Percentiles rank a stretch among this genome's conserved stretches.
Evolutionary conservation across 2,113 vertebrate genomes (phyloP).

Genomic region (Morone chrysops): DNA sequence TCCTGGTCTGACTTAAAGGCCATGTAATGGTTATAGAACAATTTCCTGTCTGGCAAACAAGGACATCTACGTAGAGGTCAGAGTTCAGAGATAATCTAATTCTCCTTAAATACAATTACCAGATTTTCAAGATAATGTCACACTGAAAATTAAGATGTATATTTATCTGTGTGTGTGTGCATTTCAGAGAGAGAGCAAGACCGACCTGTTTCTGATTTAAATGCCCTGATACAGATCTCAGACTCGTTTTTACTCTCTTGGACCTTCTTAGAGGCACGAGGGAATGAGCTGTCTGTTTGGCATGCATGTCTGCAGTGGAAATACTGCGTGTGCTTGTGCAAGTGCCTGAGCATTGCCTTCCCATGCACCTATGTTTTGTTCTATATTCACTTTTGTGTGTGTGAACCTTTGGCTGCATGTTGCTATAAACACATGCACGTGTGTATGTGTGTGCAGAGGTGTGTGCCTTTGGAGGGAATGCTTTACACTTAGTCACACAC

Average conservation of each 20-base stretch:
- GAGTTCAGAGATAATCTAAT: slow-evolving; percentile 67
- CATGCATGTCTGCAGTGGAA: slow-evolving; percentile 51
- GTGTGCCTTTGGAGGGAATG: slow-evolving; percentile 5
- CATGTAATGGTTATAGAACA: slow-evolving; percentile 55
- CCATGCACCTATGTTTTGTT: slow-evolving; percentile 7
- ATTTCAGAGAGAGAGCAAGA: not conserved
- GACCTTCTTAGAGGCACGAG: slow-evolving; percentile 32
- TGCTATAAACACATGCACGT: slow-evolving; percentile 43
- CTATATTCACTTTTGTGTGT: not conserved
- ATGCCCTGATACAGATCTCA: slow-evolving; percentile 69
- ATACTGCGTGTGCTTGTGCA: slow-evolving; percentile 13
- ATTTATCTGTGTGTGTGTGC: not conserved
- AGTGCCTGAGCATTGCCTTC: not conserved
- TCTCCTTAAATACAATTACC: slow-evolving; percentile 60
- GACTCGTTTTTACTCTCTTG: slow-evolving; percentile 40
- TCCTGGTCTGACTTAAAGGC: slow-evolving; percentile 40
- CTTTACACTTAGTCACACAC: slow-evolving; percentile 36
- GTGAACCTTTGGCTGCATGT: slow-evolving; percentile 7
- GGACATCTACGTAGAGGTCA: slow-evolving; percentile 40
- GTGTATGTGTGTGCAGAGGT: slow-evolving; percentile 6
- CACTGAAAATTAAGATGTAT: slow-evolving; percentile 38
- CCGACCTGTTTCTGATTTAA: slow-evolving; percentile 73
- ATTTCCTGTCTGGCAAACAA: slow-evolving; percentile 62
- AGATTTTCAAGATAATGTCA: slow-evolving; percentile 66
- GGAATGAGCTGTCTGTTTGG: slow-evolving; percentile 69